Evolutionary conservation across 1,140 invertebrate species (phyloP), one percentile per base, ranked within the genome.

Genomic region (Drosophila littoralis): DNA sequence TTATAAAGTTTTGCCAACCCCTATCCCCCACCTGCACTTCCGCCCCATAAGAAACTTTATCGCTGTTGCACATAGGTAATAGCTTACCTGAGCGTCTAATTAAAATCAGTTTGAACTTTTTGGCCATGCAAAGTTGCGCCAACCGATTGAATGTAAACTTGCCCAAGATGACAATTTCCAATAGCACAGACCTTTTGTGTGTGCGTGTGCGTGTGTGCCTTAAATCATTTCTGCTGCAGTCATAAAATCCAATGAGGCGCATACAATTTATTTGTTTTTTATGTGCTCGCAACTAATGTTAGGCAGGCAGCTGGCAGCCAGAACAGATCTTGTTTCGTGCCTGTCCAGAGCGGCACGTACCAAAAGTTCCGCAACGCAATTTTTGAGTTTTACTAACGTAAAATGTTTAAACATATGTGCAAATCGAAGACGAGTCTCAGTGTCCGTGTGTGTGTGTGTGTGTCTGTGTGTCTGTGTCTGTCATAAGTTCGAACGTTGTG

Each of bases 241-340:
- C 86, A 86, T 86, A 86, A 86, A 86, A 86, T 61, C 83, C 83
- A 86, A 86, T 82, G 83, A 76, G 83, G 76, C 78, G 79, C 81
- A 79, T 81, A 83, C 86, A 86, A 86, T 86, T 86, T 86, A 86
- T 86, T 82, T 86, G 70, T 88, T 88, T 86, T 88, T 86, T 86
- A 86, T 86, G 83, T 86, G 83, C 83, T 86, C 40, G 71, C 79
- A 86, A 86, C 83, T 86, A 88, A 86, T 88, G 83, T 75, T 15
- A 51, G 55, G 17, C 51, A 60, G 65, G 71, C 77, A 84, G 46
- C 76, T 72, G 75, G 82, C 82, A 81, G 67, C 78, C 66, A 70
- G 74, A 81, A 61, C 48, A 42, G 9, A 51, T 43, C 42, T 36
- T 12, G 64, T 69, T 83, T 73, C 83, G 83, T 86, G 83, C 83